Conservation (phyloP, 1,140 invertebrate genomes). For the Ditylenchus dipsaci region DNA sequence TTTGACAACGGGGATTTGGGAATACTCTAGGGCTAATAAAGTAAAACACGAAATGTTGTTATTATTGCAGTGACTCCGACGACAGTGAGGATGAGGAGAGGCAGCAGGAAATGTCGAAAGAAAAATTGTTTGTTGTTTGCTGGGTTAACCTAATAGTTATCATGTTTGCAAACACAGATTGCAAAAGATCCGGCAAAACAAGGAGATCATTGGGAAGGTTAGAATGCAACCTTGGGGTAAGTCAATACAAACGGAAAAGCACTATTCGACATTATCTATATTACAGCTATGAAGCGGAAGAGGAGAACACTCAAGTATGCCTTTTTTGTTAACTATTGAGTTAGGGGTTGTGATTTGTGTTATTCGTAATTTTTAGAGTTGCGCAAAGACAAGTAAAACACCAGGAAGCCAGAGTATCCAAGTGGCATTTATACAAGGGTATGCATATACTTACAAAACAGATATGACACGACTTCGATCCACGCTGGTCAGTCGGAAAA, state of each 20-base stretch:
- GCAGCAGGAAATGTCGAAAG: conserved; percentile 62
- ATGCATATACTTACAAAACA: too few relatives aligned
- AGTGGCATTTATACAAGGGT: conserved; percentile 50
- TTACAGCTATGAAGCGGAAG: conserved; percentile 73
- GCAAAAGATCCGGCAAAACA: conserved; percentile 83
- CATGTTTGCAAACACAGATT: conserved; percentile 59
- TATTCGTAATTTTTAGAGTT: conserved; percentile 4
- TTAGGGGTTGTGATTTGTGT: conserved; percentile 2
- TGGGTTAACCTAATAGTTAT: neutral
- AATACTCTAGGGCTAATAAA: conserved; percentile 4
- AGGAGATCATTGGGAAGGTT: conserved; percentile 81
- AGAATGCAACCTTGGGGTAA: conserved; percentile 78
- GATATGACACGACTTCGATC: too few relatives aligned
- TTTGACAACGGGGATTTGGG: too few relatives aligned
- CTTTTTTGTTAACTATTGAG: conserved; percentile 1
- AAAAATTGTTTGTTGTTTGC: conserved; percentile 66
- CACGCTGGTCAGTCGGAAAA: too few relatives aligned
- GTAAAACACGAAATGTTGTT: too few relatives aligned
- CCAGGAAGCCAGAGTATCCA: conserved; percentile 52
- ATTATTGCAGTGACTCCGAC: conserved; percentile 27
- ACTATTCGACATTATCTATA: too few relatives aligned
- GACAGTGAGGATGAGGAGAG: conserved; percentile 51
- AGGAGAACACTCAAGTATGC: conserved; percentile 69
- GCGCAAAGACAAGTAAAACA: conserved; percentile 50
- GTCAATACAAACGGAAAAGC: too few relatives aligned